Conservation (phyloP, 2,888 invertebrate species). For the Toxonevra muliebris region DNA sequence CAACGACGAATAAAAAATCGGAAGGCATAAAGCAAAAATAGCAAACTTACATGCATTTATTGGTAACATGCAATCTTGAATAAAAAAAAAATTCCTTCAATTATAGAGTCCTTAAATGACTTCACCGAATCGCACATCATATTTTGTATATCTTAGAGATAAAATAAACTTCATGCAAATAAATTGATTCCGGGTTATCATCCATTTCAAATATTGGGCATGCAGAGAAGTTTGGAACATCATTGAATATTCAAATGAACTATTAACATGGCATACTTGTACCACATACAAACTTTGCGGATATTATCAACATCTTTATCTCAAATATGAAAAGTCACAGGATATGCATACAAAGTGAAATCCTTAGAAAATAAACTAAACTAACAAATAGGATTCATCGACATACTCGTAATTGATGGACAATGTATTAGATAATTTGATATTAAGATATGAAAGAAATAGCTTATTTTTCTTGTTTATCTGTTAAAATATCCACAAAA, state of each 20-base stretch:
- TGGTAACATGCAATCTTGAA: too few relatives aligned
- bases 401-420: not conserved
- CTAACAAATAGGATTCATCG: too few relatives aligned
- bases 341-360: not conserved
- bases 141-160: too few relatives aligned
- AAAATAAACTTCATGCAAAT: conserved; percentile 11
- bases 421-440: too few relatives aligned
- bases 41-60: too few relatives aligned
- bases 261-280: conserved; percentile 53
- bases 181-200: not conserved
- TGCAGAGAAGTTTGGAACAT: conserved; percentile 33
- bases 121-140: too few relatives aligned
- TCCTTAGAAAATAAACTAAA: not conserved
- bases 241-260: conserved; percentile 60
- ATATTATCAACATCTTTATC: conserved; percentile 35
- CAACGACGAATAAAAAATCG: too few relatives aligned
- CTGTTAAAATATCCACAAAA: conserved; percentile 42
- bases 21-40: too few relatives aligned
- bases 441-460: not conserved
- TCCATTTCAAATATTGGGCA: not conserved
- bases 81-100: too few relatives aligned
- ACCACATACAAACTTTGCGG: conserved; percentile 48
- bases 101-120: too few relatives aligned
- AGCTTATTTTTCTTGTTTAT: conserved; percentile 6
- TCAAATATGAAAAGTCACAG: not conserved